Evolutionary conservation across 92 coral and sea anemone species (phyloP).

Genomic region (Porites evermanni): DNA sequence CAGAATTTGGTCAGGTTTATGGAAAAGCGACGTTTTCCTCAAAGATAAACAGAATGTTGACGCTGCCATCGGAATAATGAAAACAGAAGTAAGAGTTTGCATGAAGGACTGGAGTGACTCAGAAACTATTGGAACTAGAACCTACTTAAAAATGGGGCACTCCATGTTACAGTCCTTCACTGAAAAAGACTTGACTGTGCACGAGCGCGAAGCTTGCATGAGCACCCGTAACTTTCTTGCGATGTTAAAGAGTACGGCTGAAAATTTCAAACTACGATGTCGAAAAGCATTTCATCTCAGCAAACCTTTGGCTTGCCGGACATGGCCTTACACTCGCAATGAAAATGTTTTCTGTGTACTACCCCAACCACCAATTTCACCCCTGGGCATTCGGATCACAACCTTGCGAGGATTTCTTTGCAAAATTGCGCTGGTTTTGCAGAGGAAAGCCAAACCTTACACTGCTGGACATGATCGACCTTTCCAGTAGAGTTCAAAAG

Average conservation of each 20-base stretch:
- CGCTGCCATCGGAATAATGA: no score
- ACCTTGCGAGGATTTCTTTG: slow-evolving; percentile 42
- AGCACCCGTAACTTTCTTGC: no score
- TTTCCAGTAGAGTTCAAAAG: slow-evolving; percentile 20
- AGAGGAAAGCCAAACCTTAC: slow-evolving; percentile 47
- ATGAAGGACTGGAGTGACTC: no score
- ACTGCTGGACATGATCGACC: slow-evolving; percentile 39
- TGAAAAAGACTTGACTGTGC: no score
- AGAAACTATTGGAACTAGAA: no score
- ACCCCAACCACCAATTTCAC: slow-evolving; percentile 41
- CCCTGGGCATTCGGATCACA: slow-evolving; percentile 55
- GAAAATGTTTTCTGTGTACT: slow-evolving; percentile 34
- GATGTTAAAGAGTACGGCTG: background rate
- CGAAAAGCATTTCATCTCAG: slow-evolving; percentile 11
- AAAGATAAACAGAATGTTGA: background rate
- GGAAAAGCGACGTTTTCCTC: slow-evolving; percentile 35
- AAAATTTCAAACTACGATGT: background rate
- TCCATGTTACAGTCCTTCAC: no score
- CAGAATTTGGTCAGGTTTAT: slow-evolving; percentile 22
- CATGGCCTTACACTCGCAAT: slow-evolving; percentile 26
- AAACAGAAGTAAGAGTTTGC: no score
- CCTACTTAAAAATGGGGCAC: no score
- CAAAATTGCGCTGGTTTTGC: slow-evolving; percentile 41
- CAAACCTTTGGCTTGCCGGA: slow-evolving; percentile 45
- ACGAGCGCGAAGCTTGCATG: no score